Evolutionary conservation across 2,888 invertebrate genomes (phyloP).

Genomic region (Conops quadrifasciatus): DNA sequence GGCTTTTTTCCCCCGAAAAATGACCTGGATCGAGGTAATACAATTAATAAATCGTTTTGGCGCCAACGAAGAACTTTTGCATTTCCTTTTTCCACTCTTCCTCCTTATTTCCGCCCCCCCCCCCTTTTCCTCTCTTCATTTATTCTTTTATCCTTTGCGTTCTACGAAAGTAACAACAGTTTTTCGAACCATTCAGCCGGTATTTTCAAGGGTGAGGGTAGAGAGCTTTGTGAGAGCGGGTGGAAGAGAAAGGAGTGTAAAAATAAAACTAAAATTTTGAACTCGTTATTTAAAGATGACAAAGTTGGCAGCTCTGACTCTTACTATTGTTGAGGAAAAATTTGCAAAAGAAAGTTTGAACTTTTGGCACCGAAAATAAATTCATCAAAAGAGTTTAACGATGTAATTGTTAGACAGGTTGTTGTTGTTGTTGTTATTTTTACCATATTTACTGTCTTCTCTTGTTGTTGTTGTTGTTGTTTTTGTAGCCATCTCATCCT

Average conservation of each 20-base stretch:
- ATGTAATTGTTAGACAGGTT: neutral
- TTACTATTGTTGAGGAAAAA: constrained; percentile 13
- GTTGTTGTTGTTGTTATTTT: constrained; percentile 27
- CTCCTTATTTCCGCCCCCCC: no score
- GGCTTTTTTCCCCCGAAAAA: no score
- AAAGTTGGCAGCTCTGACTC: constrained; percentile 31
- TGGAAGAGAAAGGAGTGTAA: neutral
- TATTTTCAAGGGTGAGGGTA: neutral
- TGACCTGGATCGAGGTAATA: neutral
- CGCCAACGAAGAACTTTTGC: constrained; percentile 4
- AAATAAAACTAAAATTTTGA: constrained; percentile 7
- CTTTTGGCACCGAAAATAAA: constrained; percentile 32
- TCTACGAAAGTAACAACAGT: no score
- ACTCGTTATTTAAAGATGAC: constrained; percentile 33
- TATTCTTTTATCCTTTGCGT: no score
- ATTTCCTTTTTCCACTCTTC: no score
- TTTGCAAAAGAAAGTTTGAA: constrained; percentile 29
- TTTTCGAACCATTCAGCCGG: no score
- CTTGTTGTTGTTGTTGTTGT: constrained; percentile 21
- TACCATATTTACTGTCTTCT: neutral
- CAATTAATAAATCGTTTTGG: constrained; percentile 22
- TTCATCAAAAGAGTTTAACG: constrained; percentile 27
- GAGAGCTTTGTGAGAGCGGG: neutral
- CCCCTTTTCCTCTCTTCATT: no score
- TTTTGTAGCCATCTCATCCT: no score